phyloP scores from a whole-genome alignment of 2,888 invertebrate genomes.

The Lasioglossum oenotherae region DNA sequence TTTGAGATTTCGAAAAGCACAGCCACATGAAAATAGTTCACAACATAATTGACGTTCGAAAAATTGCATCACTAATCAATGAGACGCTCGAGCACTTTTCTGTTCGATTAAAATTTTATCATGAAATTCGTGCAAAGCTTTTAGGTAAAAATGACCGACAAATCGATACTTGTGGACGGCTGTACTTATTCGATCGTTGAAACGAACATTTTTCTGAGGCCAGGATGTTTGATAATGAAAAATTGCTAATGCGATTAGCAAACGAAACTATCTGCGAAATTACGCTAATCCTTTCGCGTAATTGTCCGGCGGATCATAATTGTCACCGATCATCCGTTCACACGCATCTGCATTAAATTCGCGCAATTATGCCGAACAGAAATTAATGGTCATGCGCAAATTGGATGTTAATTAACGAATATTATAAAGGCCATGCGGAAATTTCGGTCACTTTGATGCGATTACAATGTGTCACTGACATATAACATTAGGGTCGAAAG shows the following conservation, averaged over 20 bases:
- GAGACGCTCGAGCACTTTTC: neutral
- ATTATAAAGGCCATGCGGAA: slow-evolving; percentile 35
- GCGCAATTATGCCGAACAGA: slow-evolving; percentile 23
- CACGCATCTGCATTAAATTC: slow-evolving; percentile 36
- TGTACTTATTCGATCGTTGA: too few relatives aligned
- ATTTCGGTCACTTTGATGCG: slow-evolving; percentile 37
- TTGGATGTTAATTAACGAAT: slow-evolving; percentile 44
- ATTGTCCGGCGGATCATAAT: slow-evolving; percentile 19
- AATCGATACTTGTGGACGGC: too few relatives aligned
- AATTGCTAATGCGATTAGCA: neutral
- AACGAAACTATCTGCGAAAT: neutral
- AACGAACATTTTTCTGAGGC: neutral
- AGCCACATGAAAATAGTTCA: neutral
- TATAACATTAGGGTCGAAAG: neutral
- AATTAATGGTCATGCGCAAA: slow-evolving; percentile 27
- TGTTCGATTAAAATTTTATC: neutral
- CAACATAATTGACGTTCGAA: neutral
- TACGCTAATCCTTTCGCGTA: slow-evolving; percentile 1
- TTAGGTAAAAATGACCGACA: neutral
- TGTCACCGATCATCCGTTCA: slow-evolving; percentile 34
- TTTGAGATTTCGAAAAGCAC: neutral
- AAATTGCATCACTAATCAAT: neutral
- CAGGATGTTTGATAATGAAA: too few relatives aligned
- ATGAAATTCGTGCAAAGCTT: neutral
- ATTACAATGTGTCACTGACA: neutral